Conservation (phyloP, 2,797 vertebrate species). For the Etheostoma perlongum region DNA sequence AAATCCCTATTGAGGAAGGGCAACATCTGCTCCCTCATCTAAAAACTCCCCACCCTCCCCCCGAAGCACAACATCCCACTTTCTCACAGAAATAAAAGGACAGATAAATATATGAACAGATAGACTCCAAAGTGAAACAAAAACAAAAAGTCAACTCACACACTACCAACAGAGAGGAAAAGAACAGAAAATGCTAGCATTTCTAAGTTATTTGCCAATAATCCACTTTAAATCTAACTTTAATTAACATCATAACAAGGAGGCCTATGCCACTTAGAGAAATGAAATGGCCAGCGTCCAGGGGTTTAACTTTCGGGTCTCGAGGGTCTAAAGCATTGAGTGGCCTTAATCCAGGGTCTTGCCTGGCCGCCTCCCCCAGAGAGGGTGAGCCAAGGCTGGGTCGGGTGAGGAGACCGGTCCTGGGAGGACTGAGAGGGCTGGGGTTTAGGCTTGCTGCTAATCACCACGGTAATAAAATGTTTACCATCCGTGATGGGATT, state of each 20-base stretch:
- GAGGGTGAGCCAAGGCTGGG: conserved; percentile 53
- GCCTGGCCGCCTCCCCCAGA: conserved; percentile 69
- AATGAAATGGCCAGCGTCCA: conserved; percentile 81
- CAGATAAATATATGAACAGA: conserved; percentile 18
- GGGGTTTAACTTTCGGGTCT: conserved; percentile 72
- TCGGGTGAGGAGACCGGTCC: conserved; percentile 33
- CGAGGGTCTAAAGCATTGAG: conserved; percentile 68
- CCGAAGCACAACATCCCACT: conserved; percentile 46
- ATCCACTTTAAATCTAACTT: conserved; percentile 77
- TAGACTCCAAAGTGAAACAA: conserved; percentile 29
- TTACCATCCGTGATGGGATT: conserved; percentile 76
- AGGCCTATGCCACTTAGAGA: conserved; percentile 72
- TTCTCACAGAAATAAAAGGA: conserved; percentile 53
- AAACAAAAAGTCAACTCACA: conserved; percentile 2
- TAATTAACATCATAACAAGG: conserved; percentile 78
- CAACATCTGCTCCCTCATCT: conserved; percentile 77
- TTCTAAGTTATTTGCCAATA: conserved; percentile 51
- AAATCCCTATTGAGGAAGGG: conserved; percentile 76
- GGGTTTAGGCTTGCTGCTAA: conserved; percentile 72
- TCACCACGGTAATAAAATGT: conserved; percentile 76
- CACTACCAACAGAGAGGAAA: conserved; percentile 11
- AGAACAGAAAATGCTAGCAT: conserved; percentile 27
- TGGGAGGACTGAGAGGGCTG: conserved; percentile 44
- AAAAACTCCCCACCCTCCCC: conserved; percentile 50
- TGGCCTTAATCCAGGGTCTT: conserved; percentile 83